phyloP scores from a whole-genome alignment of 1,140 invertebrate genomes.

The Venturia canescens region DNA sequence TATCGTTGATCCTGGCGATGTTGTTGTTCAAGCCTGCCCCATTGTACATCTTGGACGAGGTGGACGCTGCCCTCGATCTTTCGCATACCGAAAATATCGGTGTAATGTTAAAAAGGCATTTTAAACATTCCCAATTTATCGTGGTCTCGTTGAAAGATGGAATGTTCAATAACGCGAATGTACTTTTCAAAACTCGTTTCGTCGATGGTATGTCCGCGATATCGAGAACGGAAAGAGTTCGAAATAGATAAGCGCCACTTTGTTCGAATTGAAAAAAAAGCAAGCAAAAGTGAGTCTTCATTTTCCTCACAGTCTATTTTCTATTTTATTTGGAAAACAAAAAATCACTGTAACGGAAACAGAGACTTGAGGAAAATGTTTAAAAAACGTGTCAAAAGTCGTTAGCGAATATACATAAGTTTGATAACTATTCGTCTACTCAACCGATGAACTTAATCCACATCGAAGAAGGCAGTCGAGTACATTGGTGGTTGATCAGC shows the following conservation, averaged over 20 bases:
- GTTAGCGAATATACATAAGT: no score
- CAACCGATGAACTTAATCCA: background rate
- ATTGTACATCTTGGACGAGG: constrained; percentile 99
- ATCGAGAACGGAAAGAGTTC: background rate
- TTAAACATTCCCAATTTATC: constrained; percentile 98
- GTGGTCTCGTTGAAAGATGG: constrained; percentile 99
- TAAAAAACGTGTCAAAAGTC: no score
- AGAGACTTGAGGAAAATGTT: no score
- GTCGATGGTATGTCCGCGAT: background rate
- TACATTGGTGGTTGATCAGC: background rate
- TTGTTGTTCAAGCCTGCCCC: constrained; percentile 98
- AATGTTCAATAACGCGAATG: constrained; percentile 99
- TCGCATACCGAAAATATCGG: constrained; percentile 99
- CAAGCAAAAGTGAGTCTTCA: background rate
- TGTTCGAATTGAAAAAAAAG: background rate
- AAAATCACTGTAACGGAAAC: no score
- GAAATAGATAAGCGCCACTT: background rate
- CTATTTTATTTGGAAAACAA: no score
- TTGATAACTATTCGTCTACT: no score
- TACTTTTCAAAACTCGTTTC: constrained; percentile 77
- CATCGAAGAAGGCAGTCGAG: background rate
- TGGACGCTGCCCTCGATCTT: constrained; percentile 98
- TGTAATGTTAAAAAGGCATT: constrained; percentile 95
- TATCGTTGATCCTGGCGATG: constrained; percentile 98
- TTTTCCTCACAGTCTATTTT: no score